These are phyloP conservation scores for Physocephala rufipes DNA, from an alignment of 2,888 invertebrate genomes.

Conservation along the genomic window DNA sequence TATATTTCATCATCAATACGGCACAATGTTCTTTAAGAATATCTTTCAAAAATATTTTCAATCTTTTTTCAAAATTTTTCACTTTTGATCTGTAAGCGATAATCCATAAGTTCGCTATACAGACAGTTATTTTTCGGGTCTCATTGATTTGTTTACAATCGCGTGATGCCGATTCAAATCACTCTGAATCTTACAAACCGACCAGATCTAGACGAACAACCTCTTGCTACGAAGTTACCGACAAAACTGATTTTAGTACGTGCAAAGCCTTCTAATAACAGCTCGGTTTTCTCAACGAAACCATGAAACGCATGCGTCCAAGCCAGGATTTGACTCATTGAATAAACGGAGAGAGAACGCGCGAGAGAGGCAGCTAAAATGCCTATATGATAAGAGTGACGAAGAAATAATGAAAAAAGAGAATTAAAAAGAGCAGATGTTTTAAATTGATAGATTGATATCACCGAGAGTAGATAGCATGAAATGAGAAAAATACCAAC, in stretches of 20 bases:
- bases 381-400: constrained; percentile 28
- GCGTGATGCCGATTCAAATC: neutral
- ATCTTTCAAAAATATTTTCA: no score
- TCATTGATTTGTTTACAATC: constrained; percentile 22
- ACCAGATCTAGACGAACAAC: constrained; percentile 47
- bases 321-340: constrained; percentile 37
- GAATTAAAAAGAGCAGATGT: constrained; percentile 30
- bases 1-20: no score
- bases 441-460: constrained; percentile 9
- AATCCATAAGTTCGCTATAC: constrained; percentile 62
- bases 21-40: no score
- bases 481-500: constrained; percentile 1
- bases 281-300: constrained; percentile 53
- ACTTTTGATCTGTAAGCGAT: constrained; percentile 56
- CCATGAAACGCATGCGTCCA: constrained; percentile 51
- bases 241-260: constrained; percentile 60
- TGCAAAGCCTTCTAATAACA: constrained; percentile 52
- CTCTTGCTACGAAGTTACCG: constrained; percentile 61
- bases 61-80: constrained; percentile 27
- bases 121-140: constrained; percentile 51
- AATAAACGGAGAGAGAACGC: constrained; percentile 22
- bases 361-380: constrained; percentile 23
- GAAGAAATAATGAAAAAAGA: constrained; percentile 25
- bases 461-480: neutral
- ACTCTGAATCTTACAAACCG: neutral